phyloP scores from a whole-genome alignment of 2,888 invertebrate species.

The Cataglyphis cursor region DNA sequence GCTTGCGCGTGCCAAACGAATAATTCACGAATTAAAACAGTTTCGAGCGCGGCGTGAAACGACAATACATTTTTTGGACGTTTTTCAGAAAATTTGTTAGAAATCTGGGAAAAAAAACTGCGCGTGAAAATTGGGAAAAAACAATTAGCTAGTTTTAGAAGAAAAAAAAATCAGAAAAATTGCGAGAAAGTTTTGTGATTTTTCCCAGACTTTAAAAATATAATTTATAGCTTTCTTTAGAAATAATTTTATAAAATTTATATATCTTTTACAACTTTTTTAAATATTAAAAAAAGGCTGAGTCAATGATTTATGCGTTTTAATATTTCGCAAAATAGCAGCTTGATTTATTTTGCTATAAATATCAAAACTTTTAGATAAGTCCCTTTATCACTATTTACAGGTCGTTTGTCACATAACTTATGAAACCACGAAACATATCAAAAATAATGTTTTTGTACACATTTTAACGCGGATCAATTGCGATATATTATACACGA shows the following conservation, averaged over 20 bases:
- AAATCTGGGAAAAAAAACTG: background rate
- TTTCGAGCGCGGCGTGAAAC: background rate
- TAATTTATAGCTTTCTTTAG: background rate
- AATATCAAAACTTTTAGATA: constrained; percentile 22
- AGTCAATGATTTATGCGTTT: background rate
- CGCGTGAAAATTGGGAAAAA: background rate
- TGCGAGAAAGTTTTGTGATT: background rate
- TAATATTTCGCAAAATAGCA: background rate
- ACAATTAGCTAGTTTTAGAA: background rate
- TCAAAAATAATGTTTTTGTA: background rate
- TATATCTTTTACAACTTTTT: background rate
- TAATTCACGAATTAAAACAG: constrained; percentile 36
- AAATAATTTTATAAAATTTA: background rate
- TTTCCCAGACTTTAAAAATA: background rate
- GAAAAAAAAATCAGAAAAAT: background rate
- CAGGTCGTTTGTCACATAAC: constrained; percentile 33
- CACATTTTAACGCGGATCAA: background rate
- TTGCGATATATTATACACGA: constrained; percentile 3
- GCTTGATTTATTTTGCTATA: constrained; percentile 18
- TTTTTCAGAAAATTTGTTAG: background rate
- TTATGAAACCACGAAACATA: constrained; percentile 1
- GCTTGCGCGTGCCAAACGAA: constrained; percentile 17
- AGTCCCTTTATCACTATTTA: constrained; percentile 34
- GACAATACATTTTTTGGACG: background rate
- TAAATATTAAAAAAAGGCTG: background rate